Base-by-base conservation (phyloP, 2,888 invertebrate genomes). In the Alloscopus bannaensis region DNA sequence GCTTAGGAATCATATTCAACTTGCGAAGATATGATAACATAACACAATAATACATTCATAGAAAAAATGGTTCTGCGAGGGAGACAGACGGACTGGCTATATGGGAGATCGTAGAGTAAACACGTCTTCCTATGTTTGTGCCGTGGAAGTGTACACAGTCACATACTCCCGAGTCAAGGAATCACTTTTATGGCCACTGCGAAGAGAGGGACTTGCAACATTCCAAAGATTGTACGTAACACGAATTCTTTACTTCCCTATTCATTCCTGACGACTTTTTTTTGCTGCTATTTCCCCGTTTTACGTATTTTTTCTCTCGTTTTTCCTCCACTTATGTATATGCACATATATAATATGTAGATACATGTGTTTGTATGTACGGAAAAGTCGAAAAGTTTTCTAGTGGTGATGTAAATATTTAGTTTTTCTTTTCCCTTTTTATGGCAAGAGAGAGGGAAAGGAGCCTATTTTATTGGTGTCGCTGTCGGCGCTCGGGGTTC, bases 401-500 rank as follows among this genome's bases (percentile, higher is more conserved):
- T 60, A 26, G 55, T 70, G 55, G 62, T 64, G 69, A 70, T 57
- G 77, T 77, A 77, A 77, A 70, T 70, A 77, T 77, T 69, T 69
- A 77, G 70, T 69, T 77, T 77, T 64, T 59, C 66, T 68, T 62
- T 68, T 31, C 55, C n/a, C 22, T 28, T 77, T 75, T 77, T 77
- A 77, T 77, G 62, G 70, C 64, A 62, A n/a, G n/a, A n/a, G n/a
- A n/a, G n/a, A n/a, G 70, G 60, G 77, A 77, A 70, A 77, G 69
- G 77, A 77, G 77, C 77, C 77, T 77, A 81, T 85, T 86, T 86
- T 86, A 83, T 85, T 86, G 84, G 86, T 86, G 86, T 86, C 84
- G 86, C 84, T 84, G 83, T 85, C 83, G 84, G 84, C 85, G 84
- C 85, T 82, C 73, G 70, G 80, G 82, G 83, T 83, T 84, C 83